Conservation (phyloP, 1,140 invertebrate genomes). For the Cotesia vestalis region DNA sequence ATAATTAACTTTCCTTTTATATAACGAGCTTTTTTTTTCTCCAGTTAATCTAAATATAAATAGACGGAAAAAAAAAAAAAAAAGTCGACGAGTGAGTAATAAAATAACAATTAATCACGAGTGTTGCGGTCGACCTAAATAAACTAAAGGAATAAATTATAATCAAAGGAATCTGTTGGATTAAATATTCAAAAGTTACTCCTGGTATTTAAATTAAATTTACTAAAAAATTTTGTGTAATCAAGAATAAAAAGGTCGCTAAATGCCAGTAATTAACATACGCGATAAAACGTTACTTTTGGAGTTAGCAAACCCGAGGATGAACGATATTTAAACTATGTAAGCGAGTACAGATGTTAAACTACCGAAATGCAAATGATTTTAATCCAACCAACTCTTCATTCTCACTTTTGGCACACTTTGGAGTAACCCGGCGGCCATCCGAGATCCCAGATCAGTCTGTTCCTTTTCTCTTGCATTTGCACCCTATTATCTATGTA, state of each 20-base stretch:
- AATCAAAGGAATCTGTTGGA: too few relatives aligned
- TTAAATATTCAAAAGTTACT: too few relatives aligned
- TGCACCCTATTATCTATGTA: not conserved
- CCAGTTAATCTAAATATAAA: too few relatives aligned
- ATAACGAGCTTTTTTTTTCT: not conserved
- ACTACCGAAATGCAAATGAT: constrained; percentile 35
- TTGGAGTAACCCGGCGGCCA: too few relatives aligned
- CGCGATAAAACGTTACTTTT: not conserved
- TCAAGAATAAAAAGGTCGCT: not conserved
- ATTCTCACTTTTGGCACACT: not conserved
- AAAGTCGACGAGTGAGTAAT: too few relatives aligned
- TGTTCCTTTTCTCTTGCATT: not conserved
- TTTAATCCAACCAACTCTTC: constrained; percentile 26
- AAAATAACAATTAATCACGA: too few relatives aligned
- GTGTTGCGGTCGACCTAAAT: too few relatives aligned
- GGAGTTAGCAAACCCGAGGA: not conserved
- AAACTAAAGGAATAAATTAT: too few relatives aligned
- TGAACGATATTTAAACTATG: not conserved
- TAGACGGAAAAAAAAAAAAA: too few relatives aligned
- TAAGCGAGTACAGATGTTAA: constrained; percentile 26
- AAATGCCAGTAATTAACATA: not conserved
- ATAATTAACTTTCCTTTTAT: not conserved
- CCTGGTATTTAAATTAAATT: too few relatives aligned
- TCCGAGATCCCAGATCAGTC: too few relatives aligned
- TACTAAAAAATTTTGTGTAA: too few relatives aligned